Evolutionary conservation across 2,888 invertebrate species (phyloP), one percentile per base, ranked within the genome.

Genomic region (Spisula subtruncata): DNA sequence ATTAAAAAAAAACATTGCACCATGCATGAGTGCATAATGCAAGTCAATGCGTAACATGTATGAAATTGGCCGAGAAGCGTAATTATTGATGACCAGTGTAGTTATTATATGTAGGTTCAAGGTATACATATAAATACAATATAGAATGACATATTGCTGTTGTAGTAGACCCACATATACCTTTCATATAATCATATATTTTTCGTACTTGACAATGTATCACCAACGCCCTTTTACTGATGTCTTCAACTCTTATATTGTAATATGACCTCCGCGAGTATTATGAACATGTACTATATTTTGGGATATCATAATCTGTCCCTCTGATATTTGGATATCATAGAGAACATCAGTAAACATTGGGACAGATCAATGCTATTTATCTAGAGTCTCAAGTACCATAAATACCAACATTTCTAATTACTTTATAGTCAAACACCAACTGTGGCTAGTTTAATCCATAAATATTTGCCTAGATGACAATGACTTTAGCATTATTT

Each of bases 321-420:
- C 25, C n/a, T 66, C 60, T 66, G 60, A 66, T 66, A 66, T n/a
- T 66, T 66, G 60, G 60, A n/a, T 66, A 25, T 25, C 18, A 35
- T 16, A 35, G 35, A 12, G 80, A 51, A 41, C 85, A 80, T 85
- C 85, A n/a, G 35, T 35, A 80, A 85, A 85, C 79, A 56, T 41
- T 54, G 16, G 56, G 71, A 83, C 83, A 79, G 29, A 71, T 83
- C 56, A 79, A 56, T 54, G 20, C 29, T 25, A 81, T 81, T 54
- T 84, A 88, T 85, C 80, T 41, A 80, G 41, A 56, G 60, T 88
- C 85, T 79, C 18, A 83, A 83, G 79, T 32, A 85, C 66, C 48
- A 89, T 89, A 89, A 89, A 89, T 89, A 86, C 86, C 84, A 41
- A 20, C 54, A 41, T 82, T 41, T 83, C 86, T 86, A 89, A 89